Conservation (phyloP, 2,113 vertebrate genomes). For the Myrmecophaga tridactyla region DNA sequence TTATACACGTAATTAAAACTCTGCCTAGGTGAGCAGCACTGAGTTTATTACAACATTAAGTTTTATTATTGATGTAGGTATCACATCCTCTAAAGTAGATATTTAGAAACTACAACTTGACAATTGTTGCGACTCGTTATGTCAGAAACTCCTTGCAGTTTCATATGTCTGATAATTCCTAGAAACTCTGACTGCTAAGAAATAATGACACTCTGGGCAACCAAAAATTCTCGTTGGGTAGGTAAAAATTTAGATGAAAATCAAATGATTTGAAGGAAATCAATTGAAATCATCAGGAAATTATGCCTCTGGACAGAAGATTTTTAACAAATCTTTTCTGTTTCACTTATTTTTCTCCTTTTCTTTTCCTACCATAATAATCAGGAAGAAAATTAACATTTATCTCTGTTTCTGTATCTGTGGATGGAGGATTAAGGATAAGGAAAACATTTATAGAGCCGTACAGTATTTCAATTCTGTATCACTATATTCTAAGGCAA, state of each 20-base stretch:
- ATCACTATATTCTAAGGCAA: background rate
- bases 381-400: background rate
- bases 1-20: conserved; percentile 49
- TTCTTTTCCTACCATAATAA: conserved; percentile 13
- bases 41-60: background rate
- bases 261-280: background rate
- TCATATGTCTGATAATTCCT: background rate
- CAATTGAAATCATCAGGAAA: background rate
- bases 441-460: background rate
- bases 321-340: background rate
- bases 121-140: background rate
- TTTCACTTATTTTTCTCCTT: background rate
- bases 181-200: background rate
- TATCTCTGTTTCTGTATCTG: background rate
- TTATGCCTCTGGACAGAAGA: background rate
- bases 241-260: background rate
- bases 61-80: conserved; percentile 26
- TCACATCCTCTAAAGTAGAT: background rate
- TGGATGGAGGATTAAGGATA: background rate
- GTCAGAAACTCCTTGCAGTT: background rate
- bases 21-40: background rate
- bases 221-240: background rate
- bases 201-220: background rate
- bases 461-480: background rate
- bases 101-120: background rate